Evolutionary conservation across 1,140 invertebrate species (phyloP), one percentile per base, ranked within the genome.

Genomic region (Zaprionus ghesquierei): DNA sequence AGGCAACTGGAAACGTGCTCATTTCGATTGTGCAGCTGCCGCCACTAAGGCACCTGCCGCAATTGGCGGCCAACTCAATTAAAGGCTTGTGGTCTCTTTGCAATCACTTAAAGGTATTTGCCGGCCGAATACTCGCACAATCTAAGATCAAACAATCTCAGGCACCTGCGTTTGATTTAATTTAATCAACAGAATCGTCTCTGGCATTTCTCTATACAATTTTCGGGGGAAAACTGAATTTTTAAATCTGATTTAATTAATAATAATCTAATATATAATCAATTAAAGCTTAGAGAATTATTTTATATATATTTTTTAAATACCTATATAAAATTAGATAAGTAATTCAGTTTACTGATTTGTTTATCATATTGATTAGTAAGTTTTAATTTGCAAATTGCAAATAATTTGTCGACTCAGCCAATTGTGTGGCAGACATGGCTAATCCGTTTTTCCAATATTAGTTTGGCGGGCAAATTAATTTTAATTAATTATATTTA

Each of bases 21-120:
- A 56, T 68, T 84, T 71, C 38, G 46, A 70, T 68, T 75, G 71
- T 63, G 27, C 75, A 60, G 33, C 46, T 44, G 56, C 44, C 51
- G 50, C 44, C 51, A 44, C 49, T 62, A 46, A 53, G 58, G 53
- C 60, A 41, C 35, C 35, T 41, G 35, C 15, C 20, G 29, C 69
- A 68, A 49, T 68, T 68, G 69, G 20, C 44, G 64, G 70, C 51
- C 69, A 75, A 70, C 82, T 77, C 82, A 81, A 85, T 85, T 85
- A 79, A 87, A 66, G 71, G 62, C 78, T 86, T 81, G 82, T 44
- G 75, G 75, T 87, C 60, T 22, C 59, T 69, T 68, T 65, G 55
- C 29, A 50, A 68, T 46, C 54, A 58, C 59, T 63, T 70, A 59
- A 69, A 56, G 51, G 13, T 51, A 51, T 51, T 51, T 25, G 49